Conservation (phyloP, 2,797 vertebrate genomes). For the Pterois miles region DNA sequence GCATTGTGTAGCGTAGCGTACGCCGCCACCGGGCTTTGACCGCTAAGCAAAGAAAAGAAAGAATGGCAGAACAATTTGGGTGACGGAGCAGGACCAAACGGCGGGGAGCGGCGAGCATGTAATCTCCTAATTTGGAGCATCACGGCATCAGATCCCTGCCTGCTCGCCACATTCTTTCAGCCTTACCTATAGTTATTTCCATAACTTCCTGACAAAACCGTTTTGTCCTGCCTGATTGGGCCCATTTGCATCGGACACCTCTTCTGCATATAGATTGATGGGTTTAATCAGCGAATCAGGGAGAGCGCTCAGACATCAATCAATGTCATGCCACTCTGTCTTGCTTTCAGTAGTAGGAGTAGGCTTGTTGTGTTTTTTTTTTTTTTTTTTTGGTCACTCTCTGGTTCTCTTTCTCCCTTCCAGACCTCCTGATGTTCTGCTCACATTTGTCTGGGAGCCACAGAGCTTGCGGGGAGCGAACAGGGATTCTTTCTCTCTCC, state of each 20-base stretch:
- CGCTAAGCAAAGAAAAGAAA: constrained; percentile 62
- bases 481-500: neutral
- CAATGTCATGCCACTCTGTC: constrained; percentile 86
- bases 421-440: constrained; percentile 42
- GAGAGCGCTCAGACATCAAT: constrained; percentile 94
- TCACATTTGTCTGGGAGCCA: constrained; percentile 40
- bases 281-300: constrained; percentile 99
- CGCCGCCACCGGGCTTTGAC: constrained; percentile 45
- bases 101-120: constrained; percentile 71
- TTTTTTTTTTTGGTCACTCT: constrained; percentile 44
- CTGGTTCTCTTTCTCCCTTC: constrained; percentile 30
- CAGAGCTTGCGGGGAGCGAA: neutral
- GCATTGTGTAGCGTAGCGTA: constrained; percentile 40
- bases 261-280: constrained; percentile 99
- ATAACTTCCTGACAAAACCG: constrained; percentile 92
- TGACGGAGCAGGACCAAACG: constrained; percentile 59
- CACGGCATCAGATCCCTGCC: constrained; percentile 61
- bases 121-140: constrained; percentile 85
- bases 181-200: constrained; percentile 80
- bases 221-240: constrained; percentile 94
- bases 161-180: constrained; percentile 26
- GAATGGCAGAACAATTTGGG: constrained; percentile 78
- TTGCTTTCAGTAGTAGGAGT: constrained; percentile 70
- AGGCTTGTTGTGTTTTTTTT: constrained; percentile 17
- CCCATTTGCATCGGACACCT: constrained; percentile 95